Evolutionary conservation across 2,113 vertebrate genomes (phyloP).

Genomic region (Axis porcinus): DNA sequence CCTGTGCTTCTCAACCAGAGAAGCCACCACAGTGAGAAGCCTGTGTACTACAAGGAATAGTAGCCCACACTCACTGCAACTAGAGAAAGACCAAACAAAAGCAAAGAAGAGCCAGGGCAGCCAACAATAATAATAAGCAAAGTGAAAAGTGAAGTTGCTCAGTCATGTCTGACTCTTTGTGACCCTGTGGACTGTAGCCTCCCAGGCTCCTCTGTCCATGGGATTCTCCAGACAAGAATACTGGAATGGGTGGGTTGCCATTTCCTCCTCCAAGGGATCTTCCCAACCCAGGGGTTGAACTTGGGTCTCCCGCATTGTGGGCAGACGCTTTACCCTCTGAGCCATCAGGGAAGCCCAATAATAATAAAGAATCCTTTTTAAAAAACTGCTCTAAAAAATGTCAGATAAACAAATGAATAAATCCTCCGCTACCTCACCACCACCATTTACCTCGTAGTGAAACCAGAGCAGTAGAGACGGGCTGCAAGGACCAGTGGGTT

Average conservation of each 20-base stretch:
- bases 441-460: neutral
- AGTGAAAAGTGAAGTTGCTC: neutral
- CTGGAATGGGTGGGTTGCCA: neutral
- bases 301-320: accelerated
- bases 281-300: accelerated
- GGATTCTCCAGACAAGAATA: neutral
- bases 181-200: neutral
- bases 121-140: neutral
- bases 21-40: neutral
- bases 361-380: neutral
- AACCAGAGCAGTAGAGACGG: neutral
- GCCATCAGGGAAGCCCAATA: neutral
- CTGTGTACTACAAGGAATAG: neutral
- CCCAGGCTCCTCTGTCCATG: neutral
- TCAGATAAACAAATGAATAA: neutral
- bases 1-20: neutral
- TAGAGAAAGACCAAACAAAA: neutral
- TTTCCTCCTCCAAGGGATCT: neutral
- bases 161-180: neutral
- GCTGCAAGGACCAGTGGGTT: neutral
- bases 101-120: neutral
- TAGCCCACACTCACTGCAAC: neutral
- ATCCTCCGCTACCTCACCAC: neutral
- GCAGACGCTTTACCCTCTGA: neutral
- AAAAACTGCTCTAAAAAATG: neutral